phyloP scores from a whole-genome alignment of 1,140 invertebrate genomes.

The Diuraphis noxia region DNA sequence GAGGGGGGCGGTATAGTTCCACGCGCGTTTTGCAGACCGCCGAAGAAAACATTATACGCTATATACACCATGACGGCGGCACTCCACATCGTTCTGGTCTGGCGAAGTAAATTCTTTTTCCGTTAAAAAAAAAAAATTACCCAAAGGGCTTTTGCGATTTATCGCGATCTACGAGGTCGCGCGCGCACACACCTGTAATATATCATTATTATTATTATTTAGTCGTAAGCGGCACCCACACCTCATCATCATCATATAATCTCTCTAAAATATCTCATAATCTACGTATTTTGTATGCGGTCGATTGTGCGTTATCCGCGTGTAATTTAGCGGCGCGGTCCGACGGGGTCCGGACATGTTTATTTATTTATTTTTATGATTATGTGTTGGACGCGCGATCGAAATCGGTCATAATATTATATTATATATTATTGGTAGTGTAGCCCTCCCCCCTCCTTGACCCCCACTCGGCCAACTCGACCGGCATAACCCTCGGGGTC shows the following conservation, averaged over 20 bases:
- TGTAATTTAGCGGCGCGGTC: conserved; percentile 16
- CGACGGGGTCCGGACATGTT: background rate
- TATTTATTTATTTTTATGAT: conserved; percentile 2
- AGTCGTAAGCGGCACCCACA: background rate
- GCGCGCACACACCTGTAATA: background rate
- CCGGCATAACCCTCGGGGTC: background rate
- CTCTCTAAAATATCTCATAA: background rate
- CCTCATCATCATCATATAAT: background rate
- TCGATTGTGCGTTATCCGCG: background rate
- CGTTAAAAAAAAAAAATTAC: background rate
- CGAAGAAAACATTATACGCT: background rate
- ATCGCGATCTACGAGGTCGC: background rate
- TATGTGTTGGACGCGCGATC: background rate
- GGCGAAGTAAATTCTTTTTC: background rate
- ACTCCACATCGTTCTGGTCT: no score
- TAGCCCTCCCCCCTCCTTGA: no score
- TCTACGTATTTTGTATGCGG: background rate
- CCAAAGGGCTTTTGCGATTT: background rate
- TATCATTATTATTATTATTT: background rate
- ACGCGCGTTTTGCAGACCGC: no score
- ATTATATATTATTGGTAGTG: background rate
- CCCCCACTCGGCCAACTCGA: background rate
- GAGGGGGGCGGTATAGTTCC: background rate
- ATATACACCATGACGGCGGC: background rate
- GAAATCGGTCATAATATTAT: background rate